These are phyloP conservation scores for Uromys caudimaculatus DNA, from an alignment of 2,797 vertebrate genomes.

Conservation along the genomic window DNA sequence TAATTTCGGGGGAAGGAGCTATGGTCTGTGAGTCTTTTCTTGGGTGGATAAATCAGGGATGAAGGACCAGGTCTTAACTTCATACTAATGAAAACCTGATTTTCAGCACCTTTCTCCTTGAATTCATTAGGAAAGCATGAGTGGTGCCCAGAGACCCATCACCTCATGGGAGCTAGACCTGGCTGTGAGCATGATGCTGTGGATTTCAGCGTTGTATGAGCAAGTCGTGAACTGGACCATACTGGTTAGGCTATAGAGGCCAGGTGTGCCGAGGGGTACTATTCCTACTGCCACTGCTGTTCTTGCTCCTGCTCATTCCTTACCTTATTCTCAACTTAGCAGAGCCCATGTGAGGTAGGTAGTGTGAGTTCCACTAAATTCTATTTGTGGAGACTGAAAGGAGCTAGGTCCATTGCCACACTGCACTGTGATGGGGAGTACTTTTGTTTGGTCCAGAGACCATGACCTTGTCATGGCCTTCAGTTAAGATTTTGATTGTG, in stretches of 20 bases:
- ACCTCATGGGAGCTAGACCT: slow-evolving; percentile 21
- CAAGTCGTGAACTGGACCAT: slow-evolving; percentile 15
- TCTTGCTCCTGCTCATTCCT: not conserved
- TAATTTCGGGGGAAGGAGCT: not conserved
- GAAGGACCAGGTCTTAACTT: slow-evolving; percentile 35
- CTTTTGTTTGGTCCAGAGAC: slow-evolving; percentile 36
- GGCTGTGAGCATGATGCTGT: not conserved
- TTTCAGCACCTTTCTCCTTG: slow-evolving; percentile 35
- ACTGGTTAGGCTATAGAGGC: not conserved
- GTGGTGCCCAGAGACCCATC: slow-evolving; percentile 4
- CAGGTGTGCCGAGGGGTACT: not conserved
- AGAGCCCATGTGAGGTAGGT: not conserved
- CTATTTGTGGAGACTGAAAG: not conserved
- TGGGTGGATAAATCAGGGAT: not conserved
- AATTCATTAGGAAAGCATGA: slow-evolving; percentile 43
- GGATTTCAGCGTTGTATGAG: slow-evolving; percentile 35
- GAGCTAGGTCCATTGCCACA: not conserved
- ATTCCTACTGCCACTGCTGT: not conserved
- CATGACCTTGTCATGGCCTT: slow-evolving; percentile 66
- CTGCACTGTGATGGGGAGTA: not conserved
- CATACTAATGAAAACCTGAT: not conserved
- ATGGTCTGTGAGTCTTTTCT: slow-evolving; percentile 38
- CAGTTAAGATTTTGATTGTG: slow-evolving; percentile 59
- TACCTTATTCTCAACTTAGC: slow-evolving; percentile 36
- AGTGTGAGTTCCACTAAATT: not conserved